A percentile compares a stretch with the other conserved stretches of the same genome.
phyloP scores from a whole-genome alignment of 2,113 vertebrate species.

The Mola mola region DNA sequence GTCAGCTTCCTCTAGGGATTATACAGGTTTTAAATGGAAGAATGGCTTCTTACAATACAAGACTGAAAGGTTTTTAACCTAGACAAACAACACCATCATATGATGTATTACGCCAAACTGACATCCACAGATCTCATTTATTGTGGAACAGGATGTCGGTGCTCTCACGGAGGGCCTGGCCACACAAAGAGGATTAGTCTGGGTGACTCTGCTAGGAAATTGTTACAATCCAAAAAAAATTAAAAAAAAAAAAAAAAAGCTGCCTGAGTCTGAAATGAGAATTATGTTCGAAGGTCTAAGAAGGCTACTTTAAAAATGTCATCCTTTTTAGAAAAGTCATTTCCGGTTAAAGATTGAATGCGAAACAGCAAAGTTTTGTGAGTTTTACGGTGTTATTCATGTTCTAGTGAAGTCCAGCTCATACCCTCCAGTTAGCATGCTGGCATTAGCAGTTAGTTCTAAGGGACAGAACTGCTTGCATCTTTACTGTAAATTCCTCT shows the following conservation, averaged over 20 bases:
- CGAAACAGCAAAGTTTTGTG: no score
- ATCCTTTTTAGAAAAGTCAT: no score
- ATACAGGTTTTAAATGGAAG: slow-evolving; percentile 67
- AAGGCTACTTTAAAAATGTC: slow-evolving; percentile 63
- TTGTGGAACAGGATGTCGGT: slow-evolving; percentile 13
- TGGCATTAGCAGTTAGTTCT: no score
- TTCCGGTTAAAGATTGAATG: slow-evolving; percentile 27
- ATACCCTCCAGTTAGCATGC: no score
- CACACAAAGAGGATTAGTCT: slow-evolving; percentile 59
- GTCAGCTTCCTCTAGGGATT: slow-evolving; percentile 69
- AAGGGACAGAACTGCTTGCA: no score
- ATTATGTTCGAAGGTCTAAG: slow-evolving; percentile 33
- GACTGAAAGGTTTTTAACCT: slow-evolving; percentile 62
- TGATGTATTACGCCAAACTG: slow-evolving; percentile 56
- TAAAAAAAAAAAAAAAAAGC: slow-evolving; percentile 48
- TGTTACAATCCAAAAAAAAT: slow-evolving; percentile 29
- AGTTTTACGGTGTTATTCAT: no score
- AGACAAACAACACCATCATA: slow-evolving; percentile 72
- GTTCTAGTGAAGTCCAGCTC: no score
- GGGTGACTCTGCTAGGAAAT: slow-evolving; percentile 60
- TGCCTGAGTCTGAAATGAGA: slow-evolving; percentile 48
- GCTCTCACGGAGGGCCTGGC: slow-evolving; percentile 36
- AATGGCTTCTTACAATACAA: slow-evolving; percentile 44
- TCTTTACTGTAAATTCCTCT: no score
- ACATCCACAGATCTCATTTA: slow-evolving; percentile 46